Percentiles rank a stretch among this genome's conserved stretches.
These are phyloP conservation scores for Agriopis marginaria DNA, from an alignment of 2,888 invertebrate species.

Conservation along the genomic window DNA sequence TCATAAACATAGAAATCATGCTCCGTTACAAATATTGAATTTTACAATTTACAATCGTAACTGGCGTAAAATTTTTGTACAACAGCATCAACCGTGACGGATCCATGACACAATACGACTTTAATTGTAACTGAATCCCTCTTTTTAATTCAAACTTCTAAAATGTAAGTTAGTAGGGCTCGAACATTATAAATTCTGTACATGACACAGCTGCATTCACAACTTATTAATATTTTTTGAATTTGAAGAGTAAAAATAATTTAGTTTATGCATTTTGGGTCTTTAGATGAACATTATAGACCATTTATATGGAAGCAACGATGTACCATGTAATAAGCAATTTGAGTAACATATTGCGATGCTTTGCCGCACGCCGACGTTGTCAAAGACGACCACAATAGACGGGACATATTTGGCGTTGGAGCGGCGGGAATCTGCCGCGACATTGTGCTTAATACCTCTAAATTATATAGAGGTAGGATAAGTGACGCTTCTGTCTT, in stretches of 20 bases:
- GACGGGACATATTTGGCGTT: constrained; percentile 63
- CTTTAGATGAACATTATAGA: constrained; percentile 9
- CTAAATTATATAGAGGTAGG: constrained; percentile 74
- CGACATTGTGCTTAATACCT: constrained; percentile 66
- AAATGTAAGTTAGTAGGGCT: constrained; percentile 20
- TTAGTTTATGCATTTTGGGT: constrained; percentile 5
- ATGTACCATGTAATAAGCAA: constrained; percentile 33
- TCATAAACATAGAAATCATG: constrained; percentile 39
- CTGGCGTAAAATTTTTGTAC: constrained; percentile 57
- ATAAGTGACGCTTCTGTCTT: constrained; percentile 75
- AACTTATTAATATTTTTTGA: constrained; percentile 4
- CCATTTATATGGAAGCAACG: constrained; percentile 14
- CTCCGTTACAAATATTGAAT: constrained; percentile 65
- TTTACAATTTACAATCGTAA: constrained; percentile 60
- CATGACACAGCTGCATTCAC: constrained; percentile 23
- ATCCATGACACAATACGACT: constrained; percentile 60
- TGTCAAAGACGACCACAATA: constrained; percentile 44
- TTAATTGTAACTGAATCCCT: constrained; percentile 61
- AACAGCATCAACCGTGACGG: constrained; percentile 59
- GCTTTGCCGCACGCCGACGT: constrained; percentile 42
- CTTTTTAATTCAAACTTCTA: constrained; percentile 30
- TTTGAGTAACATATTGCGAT: constrained; percentile 44
- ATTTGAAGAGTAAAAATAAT: not conserved
- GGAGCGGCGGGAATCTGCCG: constrained; percentile 55
- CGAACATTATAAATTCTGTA: constrained; percentile 16